Conservation (phyloP, 2,888 invertebrate species). For the Philereme vetulata region DNA sequence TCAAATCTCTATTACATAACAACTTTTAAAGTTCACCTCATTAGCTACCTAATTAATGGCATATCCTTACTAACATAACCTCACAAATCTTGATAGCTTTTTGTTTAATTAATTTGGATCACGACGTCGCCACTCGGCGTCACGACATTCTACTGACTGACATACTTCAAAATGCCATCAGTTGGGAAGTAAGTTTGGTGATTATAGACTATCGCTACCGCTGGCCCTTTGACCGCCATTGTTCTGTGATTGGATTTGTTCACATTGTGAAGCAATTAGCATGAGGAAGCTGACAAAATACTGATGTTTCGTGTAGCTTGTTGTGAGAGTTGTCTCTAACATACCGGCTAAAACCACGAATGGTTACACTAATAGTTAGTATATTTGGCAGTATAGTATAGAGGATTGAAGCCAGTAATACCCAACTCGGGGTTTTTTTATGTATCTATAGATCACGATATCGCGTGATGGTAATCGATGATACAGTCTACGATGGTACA, state of each 20-base stretch:
- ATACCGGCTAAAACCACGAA: too few relatives aligned
- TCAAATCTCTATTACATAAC: background rate
- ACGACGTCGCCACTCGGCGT: slow-evolving; percentile 81
- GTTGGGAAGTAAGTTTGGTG: slow-evolving; percentile 48
- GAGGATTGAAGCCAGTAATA: too few relatives aligned
- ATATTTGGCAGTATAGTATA: too few relatives aligned
- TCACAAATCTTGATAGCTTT: slow-evolving; percentile 78
- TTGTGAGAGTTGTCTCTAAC: background rate
- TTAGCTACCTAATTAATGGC: slow-evolving; percentile 42
- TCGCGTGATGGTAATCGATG: too few relatives aligned
- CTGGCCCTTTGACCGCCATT: slow-evolving; percentile 52
- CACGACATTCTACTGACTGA: slow-evolving; percentile 79
- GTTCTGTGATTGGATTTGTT: slow-evolving; percentile 51
- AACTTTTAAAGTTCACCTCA: slow-evolving; percentile 20
- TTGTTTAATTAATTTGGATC: slow-evolving; percentile 84
- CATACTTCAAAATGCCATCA: slow-evolving; percentile 83
- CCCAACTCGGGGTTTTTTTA: too few relatives aligned
- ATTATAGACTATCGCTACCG: slow-evolving; percentile 68
- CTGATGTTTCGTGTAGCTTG: too few relatives aligned
- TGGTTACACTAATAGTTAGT: too few relatives aligned
- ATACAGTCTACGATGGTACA: too few relatives aligned
- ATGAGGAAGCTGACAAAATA: slow-evolving; percentile 3
- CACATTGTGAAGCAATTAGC: slow-evolving; percentile 21
- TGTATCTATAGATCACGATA: too few relatives aligned
- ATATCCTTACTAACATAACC: slow-evolving; percentile 64